A percentile compares a stretch with the other conserved stretches of the same genome.
These are phyloP conservation scores for Oscheius myriophilus DNA, from an alignment of 2,888 invertebrate species.

Conservation along the genomic window DNA sequence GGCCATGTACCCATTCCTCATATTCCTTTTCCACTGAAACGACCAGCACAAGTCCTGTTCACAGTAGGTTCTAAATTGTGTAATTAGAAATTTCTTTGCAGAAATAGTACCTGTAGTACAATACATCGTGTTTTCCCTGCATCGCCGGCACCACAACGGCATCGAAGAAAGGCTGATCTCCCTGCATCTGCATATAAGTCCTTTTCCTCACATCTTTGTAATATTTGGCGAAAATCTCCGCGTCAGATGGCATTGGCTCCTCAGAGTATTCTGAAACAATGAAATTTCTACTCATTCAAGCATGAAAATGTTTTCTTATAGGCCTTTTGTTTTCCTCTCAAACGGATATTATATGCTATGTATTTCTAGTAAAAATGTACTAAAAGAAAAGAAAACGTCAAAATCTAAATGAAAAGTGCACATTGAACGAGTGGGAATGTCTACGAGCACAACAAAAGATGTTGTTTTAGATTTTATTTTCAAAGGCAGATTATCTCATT, in stretches of 20 bases:
- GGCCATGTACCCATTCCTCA: not conserved
- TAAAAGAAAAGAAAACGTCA: not conserved
- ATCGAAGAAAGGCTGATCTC: not conserved
- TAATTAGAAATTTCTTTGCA: too few species aligned
- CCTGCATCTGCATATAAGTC: too few species aligned
- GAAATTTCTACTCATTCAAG: not conserved
- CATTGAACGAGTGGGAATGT: too few species aligned
- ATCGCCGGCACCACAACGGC: slow-evolving; percentile 6
- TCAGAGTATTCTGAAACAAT: not conserved
- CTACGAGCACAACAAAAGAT: too few species aligned
- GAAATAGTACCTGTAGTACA: slow-evolving; percentile 12
- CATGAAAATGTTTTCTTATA: not conserved
- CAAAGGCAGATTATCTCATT: too few species aligned
- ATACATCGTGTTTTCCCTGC: slow-evolving; percentile 13
- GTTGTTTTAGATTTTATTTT: too few species aligned
- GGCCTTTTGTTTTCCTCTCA: not conserved
- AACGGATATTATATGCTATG: not conserved
- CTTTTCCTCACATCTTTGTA: not conserved
- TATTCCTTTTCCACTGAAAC: slow-evolving; percentile 20
- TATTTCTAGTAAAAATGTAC: not conserved
- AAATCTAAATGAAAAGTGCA: too few species aligned
- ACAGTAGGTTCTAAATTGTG: not conserved
- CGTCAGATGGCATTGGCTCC: not conserved
- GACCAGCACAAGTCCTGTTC: slow-evolving; percentile 8
- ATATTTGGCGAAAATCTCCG: not conserved